Evolutionary conservation across 1,140 invertebrate species (phyloP), one percentile per base, ranked within the genome.

Genomic region (Heliconius melpomene): DNA sequence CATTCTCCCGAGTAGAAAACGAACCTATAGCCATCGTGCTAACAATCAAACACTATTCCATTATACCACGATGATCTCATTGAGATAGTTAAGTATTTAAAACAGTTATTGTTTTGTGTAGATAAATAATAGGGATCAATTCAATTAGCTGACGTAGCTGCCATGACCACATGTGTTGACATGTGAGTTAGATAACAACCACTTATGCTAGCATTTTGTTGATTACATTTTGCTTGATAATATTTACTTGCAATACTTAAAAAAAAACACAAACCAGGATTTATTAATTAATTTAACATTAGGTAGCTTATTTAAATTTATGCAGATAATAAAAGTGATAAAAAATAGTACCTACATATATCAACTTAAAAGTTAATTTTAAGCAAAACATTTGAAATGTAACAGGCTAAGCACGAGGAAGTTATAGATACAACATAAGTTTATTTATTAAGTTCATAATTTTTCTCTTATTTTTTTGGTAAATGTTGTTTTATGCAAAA

Each of bases 101-200:
- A 9, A 38, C 20, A 72, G 7, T 23, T 8, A 38, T 20, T 40
- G 18, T 38, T 38, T 66, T 38, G 36, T 29, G 23, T 66, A 40
- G n/a, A 72, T 72, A 72, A 72, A 18, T 72, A 38, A 40, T 38
- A 40, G 18, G 36, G 71, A 72, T 72, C 36, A 72, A 72, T 72
- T 72, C 29, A 72, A 72, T 72, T 72, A 20, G 71, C 9, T 72
- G 71, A 72, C 36, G 29, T 72, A 36, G 32, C 32, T 2, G 71
- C 29, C 7, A n/a, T 72, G 36, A 72, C 29, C 36, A 72, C 71
- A 72, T 72, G 71, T 72, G 71, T 40, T 72, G 71, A 72, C 71
- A 72, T 72, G 71, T 72, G 71, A 72, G 20, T n/a, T 40, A 36
- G 71, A 72, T 72, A 72, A 72, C 20, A 72, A 36, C 9, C n/a